phyloP scores from a whole-genome alignment of 1,140 invertebrate species.

The Papilio polytes region DNA sequence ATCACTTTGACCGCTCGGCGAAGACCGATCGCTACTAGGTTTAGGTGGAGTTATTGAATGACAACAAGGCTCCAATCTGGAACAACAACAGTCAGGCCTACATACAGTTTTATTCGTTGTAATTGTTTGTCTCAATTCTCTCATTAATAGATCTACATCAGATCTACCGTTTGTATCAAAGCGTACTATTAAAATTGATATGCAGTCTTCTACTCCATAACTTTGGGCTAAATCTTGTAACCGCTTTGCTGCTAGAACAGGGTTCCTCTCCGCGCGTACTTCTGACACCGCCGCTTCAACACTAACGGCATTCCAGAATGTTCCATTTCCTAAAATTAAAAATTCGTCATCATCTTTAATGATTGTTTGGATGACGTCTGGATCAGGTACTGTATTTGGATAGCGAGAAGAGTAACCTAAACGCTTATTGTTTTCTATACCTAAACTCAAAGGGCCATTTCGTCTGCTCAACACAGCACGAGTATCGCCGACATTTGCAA shows the following conservation, averaged over 20 bases:
- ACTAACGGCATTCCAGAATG: slow-evolving; percentile 90
- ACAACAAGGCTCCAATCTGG: slow-evolving; percentile 85
- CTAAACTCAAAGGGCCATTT: slow-evolving; percentile 85
- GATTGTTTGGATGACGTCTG: slow-evolving; percentile 88
- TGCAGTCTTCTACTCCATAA: slow-evolving; percentile 91
- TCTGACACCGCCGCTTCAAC: slow-evolving; percentile 90
- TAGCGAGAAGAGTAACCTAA: slow-evolving; percentile 87
- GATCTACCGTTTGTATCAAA: slow-evolving; percentile 85
- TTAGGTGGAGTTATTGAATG: slow-evolving; percentile 83
- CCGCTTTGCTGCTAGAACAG: slow-evolving; percentile 91
- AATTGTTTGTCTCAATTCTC: slow-evolving; percentile 89
- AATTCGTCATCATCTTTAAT: slow-evolving; percentile 93
- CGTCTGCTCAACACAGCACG: slow-evolving; percentile 88
- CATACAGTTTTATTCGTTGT: slow-evolving; percentile 82
- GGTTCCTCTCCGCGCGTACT: slow-evolving; percentile 89
- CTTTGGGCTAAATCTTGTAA: slow-evolving; percentile 92
- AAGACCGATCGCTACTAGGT: slow-evolving; percentile 87
- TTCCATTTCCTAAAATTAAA: slow-evolving; percentile 91
- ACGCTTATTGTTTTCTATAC: slow-evolving; percentile 85
- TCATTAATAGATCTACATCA: slow-evolving; percentile 90
- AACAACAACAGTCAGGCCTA: slow-evolving; percentile 86
- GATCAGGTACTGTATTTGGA: slow-evolving; percentile 89
- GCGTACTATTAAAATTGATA: slow-evolving; percentile 90
- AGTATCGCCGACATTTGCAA: slow-evolving; percentile 89
- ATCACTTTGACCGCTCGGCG: slow-evolving; percentile 93